These are phyloP conservation scores for Petrocephalus sullivani DNA, from an alignment of 2,797 vertebrate species.

Conservation along the genomic window DNA sequence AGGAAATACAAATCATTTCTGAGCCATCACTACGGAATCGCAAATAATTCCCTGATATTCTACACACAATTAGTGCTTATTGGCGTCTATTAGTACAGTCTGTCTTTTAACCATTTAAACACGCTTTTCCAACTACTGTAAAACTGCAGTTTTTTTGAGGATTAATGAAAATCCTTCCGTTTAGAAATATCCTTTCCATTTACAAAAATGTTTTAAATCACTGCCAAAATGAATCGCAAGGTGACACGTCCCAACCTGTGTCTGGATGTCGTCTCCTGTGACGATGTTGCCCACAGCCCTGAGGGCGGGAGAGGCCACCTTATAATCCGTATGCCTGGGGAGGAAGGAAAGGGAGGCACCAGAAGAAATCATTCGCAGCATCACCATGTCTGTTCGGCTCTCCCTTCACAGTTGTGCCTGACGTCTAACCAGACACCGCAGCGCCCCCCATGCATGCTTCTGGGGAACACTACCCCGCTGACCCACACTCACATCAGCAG, in stretches of 20 bases:
- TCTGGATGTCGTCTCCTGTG: slow-evolving; percentile 96
- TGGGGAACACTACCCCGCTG: not conserved
- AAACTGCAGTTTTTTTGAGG: not conserved
- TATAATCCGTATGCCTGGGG: slow-evolving; percentile 91
- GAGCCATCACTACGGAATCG: not conserved
- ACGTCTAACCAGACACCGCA: not conserved
- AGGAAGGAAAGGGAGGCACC: not conserved
- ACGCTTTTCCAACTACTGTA: not conserved
- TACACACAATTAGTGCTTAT: not conserved
- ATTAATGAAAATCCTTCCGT: not conserved
- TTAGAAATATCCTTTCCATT: not conserved
- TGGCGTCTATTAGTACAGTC: not conserved
- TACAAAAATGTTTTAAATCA: not conserved
- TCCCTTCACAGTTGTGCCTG: not conserved
- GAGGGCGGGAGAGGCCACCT: slow-evolving; percentile 92
- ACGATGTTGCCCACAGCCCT: slow-evolving; percentile 97
- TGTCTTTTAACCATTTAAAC: not conserved
- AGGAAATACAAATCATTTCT: not conserved
- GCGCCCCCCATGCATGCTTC: not conserved
- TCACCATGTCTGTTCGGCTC: not conserved
- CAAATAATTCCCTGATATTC: not conserved
- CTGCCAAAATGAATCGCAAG: not conserved
- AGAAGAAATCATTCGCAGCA: not conserved
- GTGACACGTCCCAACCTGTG: slow-evolving; percentile 71
- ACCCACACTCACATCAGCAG: slow-evolving; percentile 81